phyloP scores from a whole-genome alignment of 2,888 invertebrate genomes.

The Frankliniella intonsa region DNA sequence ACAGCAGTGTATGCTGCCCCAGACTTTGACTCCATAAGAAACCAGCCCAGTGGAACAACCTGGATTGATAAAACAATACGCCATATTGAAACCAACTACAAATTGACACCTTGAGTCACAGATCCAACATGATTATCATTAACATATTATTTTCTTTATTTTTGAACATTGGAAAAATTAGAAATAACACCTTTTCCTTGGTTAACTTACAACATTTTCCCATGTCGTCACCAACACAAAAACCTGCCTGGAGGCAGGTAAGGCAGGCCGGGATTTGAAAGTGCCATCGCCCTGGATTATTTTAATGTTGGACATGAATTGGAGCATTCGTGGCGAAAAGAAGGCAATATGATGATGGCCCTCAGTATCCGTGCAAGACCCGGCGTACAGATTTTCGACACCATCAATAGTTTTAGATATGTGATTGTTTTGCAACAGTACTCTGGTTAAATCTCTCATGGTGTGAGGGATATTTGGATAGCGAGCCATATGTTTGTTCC shows the following conservation, averaged over 20 bases:
- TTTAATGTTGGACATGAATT: neutral
- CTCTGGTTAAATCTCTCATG: neutral
- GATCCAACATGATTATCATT: neutral
- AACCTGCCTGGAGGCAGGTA: neutral
- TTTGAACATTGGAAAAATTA: neutral
- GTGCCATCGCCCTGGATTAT: neutral
- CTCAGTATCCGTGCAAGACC: neutral
- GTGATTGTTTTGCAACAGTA: neutral
- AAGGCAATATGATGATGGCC: neutral
- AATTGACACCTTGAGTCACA: neutral
- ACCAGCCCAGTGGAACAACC: neutral
- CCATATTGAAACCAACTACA: neutral
- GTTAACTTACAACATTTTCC: neutral
- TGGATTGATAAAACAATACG: neutral
- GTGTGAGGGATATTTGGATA: neutral
- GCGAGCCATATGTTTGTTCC: neutral
- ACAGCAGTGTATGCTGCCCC: neutral
- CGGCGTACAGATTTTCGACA: neutral
- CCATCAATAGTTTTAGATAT: neutral
- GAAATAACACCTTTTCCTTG: neutral
- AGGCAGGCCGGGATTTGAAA: neutral
- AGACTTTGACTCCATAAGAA: neutral
- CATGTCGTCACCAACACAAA: neutral
- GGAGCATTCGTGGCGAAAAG: neutral
- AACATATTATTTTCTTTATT: neutral